phyloP scores from a whole-genome alignment of 1,140 invertebrate genomes.

The Mamestra configurata region DNA sequence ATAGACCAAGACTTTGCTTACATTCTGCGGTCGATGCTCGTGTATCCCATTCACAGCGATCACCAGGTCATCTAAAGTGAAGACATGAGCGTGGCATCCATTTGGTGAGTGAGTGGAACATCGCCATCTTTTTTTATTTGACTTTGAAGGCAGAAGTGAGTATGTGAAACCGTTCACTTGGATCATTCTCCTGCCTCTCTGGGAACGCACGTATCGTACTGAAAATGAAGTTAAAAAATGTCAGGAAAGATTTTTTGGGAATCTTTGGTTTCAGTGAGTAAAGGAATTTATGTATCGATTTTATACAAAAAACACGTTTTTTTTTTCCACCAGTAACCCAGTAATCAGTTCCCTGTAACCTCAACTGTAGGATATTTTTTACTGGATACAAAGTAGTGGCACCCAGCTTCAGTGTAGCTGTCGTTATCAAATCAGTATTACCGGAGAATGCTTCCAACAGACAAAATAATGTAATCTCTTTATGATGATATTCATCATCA shows the following conservation, averaged over 20 bases:
- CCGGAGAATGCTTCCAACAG: too few species aligned
- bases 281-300: too few species aligned
- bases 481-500: too few species aligned
- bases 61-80: slow-evolving; percentile 14
- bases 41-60: slow-evolving; percentile 4
- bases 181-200: slow-evolving; percentile 54
- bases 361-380: too few species aligned
- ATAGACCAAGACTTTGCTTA: background rate
- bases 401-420: too few species aligned
- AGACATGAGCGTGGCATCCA: slow-evolving; percentile 29
- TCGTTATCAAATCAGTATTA: too few species aligned
- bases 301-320: too few species aligned
- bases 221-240: slow-evolving; percentile 16
- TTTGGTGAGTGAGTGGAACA: slow-evolving; percentile 20
- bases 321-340: too few species aligned
- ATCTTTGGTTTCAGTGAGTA: too few species aligned
- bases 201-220: slow-evolving; percentile 51
- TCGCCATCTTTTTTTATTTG: slow-evolving; percentile 17
- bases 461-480: too few species aligned
- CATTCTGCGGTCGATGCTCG: background rate
- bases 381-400: too few species aligned
- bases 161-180: slow-evolving; percentile 63
- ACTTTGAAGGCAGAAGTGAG: slow-evolving; percentile 22
- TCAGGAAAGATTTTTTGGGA: background rate
- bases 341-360: too few species aligned